Evolutionary conservation across 2,113 vertebrate genomes (phyloP).

Genomic region (Pachyramphus minor): DNA sequence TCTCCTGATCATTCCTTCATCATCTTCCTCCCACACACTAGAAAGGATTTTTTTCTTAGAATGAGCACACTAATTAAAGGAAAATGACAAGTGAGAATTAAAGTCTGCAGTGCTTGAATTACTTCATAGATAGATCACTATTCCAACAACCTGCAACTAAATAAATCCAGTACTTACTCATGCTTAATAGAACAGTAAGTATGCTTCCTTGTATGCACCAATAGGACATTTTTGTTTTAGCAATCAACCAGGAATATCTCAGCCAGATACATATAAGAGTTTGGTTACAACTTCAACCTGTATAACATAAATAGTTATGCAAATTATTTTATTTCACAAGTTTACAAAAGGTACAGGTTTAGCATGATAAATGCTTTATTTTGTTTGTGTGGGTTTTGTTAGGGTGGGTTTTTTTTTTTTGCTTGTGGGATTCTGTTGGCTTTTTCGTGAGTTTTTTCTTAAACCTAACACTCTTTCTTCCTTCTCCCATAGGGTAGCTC

Average conservation of each 20-base stretch:
- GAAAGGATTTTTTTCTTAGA: not conserved
- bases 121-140: not conserved
- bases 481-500: not conserved
- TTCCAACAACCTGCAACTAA: not conserved
- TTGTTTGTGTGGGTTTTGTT: not conserved
- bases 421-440: not conserved
- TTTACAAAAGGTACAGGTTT: not conserved
- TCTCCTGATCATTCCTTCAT: not conserved
- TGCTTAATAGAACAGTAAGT: not conserved
- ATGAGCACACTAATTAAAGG: not conserved
- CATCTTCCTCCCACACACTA: not conserved
- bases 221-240: not conserved
- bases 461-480: not conserved
- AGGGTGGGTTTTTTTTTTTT: too few species aligned
- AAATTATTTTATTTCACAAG: not conserved
- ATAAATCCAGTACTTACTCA: not conserved
- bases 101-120: not conserved
- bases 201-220: not conserved
- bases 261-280: not conserved
- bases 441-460: not conserved
- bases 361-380: not conserved
- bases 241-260: not conserved
- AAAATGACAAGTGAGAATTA: not conserved
- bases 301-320: not conserved
- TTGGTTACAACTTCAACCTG: not conserved